A percentile compares a stretch with the other conserved stretches of the same genome.
These are phyloP conservation scores for Micromussa lordhowensis DNA, from an alignment of 92 coral and sea anemone species.

Conservation along the genomic window DNA sequence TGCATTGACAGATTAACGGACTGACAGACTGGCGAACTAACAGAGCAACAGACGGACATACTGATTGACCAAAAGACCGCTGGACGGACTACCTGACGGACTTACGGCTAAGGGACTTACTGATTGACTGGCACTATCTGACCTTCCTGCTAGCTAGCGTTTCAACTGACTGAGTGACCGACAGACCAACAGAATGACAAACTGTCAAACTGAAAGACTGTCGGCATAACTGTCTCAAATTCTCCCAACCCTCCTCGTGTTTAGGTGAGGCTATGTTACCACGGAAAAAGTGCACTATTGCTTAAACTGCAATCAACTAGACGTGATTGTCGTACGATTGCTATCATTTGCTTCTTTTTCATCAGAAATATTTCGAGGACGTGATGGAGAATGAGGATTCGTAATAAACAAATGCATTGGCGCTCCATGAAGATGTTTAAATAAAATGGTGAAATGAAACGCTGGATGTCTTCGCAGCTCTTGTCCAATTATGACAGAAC, in stretches of 20 bases:
- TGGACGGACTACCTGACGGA: not conserved
- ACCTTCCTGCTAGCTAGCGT: not conserved
- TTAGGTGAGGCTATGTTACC: no score
- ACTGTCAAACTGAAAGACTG: not conserved
- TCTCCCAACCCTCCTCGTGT: no score
- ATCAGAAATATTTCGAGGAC: constrained; percentile 28
- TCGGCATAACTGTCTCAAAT: no score
- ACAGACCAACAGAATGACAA: not conserved
- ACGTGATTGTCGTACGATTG: no score
- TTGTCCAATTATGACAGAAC: no score
- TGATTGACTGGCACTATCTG: not conserved
- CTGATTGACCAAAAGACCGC: not conserved
- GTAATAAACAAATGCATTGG: not conserved
- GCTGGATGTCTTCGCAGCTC: not conserved
- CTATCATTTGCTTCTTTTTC: not conserved
- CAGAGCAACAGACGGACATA: not conserved
- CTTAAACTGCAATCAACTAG: no score
- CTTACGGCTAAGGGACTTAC: not conserved
- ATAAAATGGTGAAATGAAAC: not conserved
- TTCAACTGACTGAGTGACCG: not conserved
- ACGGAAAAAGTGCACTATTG: no score
- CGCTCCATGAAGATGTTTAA: not conserved
- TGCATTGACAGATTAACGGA: not conserved
- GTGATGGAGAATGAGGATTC: not conserved
- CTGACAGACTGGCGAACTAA: not conserved